Percentiles rank a stretch among this genome's conserved stretches.
Conservation (phyloP, 1,140 invertebrate species). For the Saxidomus purpurata region DNA sequence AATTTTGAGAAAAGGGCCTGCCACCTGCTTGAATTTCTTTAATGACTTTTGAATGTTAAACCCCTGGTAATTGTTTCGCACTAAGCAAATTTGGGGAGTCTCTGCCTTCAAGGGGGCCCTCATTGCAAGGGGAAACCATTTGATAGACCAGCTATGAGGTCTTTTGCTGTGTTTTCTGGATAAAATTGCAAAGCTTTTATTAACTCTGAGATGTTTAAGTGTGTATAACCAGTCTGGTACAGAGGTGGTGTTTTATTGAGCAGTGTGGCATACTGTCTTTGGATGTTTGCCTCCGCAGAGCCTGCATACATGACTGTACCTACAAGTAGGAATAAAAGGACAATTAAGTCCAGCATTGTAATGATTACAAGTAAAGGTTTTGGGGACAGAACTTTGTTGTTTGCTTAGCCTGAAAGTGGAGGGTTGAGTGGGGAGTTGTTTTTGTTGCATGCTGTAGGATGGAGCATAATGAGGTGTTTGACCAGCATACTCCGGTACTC, state of each 20-base stretch:
- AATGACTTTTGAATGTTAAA: conserved; percentile 12
- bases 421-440: neutral
- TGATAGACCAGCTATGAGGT: neutral
- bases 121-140: neutral
- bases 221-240: neutral
- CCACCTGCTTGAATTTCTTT: conserved; percentile 27
- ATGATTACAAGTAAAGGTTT: neutral
- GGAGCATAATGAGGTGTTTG: too few relatives aligned
- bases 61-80: neutral
- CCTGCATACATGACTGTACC: neutral
- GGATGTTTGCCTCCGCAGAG: neutral
- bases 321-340: neutral
- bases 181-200: neutral
- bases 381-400: too few relatives aligned
- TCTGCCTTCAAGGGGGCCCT: neutral
- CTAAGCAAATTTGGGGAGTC: conserved; percentile 14
- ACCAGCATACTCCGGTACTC: too few relatives aligned
- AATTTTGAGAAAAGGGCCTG: neutral
- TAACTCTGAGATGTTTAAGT: neutral
- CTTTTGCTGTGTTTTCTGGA: neutral
- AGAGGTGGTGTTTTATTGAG: neutral
- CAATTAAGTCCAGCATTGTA: neutral
- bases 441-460: neutral
- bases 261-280: neutral
- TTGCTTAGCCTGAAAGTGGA: too few relatives aligned